A percentile compares a stretch with the other conserved stretches of the same genome.
Conservation (phyloP, 2,888 invertebrate species). For the Melangyna quadrimaculata region DNA sequence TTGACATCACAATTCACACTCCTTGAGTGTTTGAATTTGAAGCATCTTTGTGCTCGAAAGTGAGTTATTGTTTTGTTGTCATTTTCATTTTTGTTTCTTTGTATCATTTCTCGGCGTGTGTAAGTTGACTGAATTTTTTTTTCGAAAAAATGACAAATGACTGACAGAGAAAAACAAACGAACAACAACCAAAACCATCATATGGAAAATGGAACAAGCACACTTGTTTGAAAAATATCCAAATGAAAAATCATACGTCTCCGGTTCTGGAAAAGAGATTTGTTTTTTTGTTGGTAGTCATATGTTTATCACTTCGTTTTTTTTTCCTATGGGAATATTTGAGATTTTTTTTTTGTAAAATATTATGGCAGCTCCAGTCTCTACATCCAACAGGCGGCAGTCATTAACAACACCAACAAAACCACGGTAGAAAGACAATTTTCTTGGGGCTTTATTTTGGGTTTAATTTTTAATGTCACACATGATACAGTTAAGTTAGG, state of each 20-base stretch:
- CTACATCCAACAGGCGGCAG: background rate
- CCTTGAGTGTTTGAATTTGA: too few species aligned
- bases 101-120: background rate
- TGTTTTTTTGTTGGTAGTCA: background rate
- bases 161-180: constrained; percentile 11
- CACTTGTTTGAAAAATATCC: constrained; percentile 56
- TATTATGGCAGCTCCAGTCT: background rate
- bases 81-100: background rate
- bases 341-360: background rate
- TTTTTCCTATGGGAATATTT: background rate
- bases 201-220: background rate
- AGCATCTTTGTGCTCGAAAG: background rate
- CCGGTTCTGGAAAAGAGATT: constrained; percentile 24
- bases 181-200: constrained; percentile 5
- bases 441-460: too few species aligned
- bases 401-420: too few species aligned
- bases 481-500: too few species aligned
- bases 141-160: constrained; percentile 53
- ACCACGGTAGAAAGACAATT: too few species aligned
- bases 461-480: too few species aligned
- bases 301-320: background rate
- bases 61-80: background rate
- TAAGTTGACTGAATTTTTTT: constrained; percentile 8
- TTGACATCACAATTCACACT: background rate
- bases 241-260: constrained; percentile 64